A percentile compares a stretch with the other conserved stretches of the same genome.
Conservation (phyloP, 2,113 vertebrate species). For the Sinocyclocheilus grahami region DNA sequence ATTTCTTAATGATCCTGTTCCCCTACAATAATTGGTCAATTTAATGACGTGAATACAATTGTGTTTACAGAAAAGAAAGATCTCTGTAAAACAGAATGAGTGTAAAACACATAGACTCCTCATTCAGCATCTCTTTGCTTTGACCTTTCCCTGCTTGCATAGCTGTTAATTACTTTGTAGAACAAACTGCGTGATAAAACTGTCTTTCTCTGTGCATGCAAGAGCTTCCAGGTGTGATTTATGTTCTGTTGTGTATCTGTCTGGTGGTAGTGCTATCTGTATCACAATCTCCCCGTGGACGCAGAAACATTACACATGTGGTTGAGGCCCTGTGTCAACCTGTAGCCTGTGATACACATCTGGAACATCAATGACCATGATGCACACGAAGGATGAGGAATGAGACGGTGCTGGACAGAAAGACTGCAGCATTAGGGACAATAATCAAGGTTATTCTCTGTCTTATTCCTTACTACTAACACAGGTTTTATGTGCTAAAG, state of each 20-base stretch:
- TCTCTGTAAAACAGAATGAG: no score
- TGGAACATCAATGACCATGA: conserved; percentile 66
- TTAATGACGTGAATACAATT: not conserved
- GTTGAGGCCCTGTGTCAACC: conserved; percentile 71
- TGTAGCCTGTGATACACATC: conserved; percentile 75
- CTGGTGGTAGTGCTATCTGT: conserved; percentile 71
- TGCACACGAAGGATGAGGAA: not conserved
- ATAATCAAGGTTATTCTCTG: conserved; percentile 26
- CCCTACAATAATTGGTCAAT: not conserved
- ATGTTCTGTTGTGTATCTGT: conserved; percentile 77
- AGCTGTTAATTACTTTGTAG: conserved; percentile 33
- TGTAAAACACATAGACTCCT: no score
- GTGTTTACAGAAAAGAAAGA: not conserved
- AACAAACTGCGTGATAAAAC: conserved; percentile 28
- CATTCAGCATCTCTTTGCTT: not conserved
- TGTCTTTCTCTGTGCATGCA: conserved; percentile 45
- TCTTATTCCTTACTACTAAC: conserved; percentile 17
- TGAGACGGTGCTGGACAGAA: not conserved
- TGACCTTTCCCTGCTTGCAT: conserved; percentile 29
- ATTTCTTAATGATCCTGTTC: not conserved
- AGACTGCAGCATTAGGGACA: not conserved
- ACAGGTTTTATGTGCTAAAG: not conserved
- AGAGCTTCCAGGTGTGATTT: conserved; percentile 71
- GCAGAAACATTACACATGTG: conserved; percentile 69
- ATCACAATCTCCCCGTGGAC: conserved; percentile 78